A percentile compares a stretch with the other conserved stretches of the same genome.
phyloP scores from a whole-genome alignment of 1,140 invertebrate genomes.

The Aphaenogaster floridana region DNA sequence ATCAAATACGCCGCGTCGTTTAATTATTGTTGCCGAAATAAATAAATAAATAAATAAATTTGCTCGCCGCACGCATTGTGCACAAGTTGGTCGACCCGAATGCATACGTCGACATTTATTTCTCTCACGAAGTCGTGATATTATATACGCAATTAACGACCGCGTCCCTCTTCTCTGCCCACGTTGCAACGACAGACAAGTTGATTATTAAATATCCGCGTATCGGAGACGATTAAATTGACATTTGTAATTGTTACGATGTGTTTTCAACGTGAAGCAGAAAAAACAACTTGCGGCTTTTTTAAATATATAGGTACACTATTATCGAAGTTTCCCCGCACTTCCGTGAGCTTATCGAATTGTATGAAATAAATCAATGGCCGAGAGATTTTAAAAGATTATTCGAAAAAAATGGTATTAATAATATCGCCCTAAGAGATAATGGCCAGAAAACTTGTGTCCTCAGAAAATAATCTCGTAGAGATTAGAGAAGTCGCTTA shows the following conservation, averaged over 20 bases:
- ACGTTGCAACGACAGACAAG: conserved; percentile 36
- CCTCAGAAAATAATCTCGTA: conserved; percentile 76
- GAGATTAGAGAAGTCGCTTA: conserved; percentile 76
- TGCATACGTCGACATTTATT: conserved; percentile 45
- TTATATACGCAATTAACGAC: conserved; percentile 56
- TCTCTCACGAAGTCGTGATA: conserved; percentile 54
- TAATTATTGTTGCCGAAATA: conserved; percentile 56
- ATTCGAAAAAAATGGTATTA: conserved; percentile 57
- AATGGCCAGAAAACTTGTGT: conserved; percentile 74
- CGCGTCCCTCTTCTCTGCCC: conserved; percentile 29
- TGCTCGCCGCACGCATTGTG: conserved; percentile 10
- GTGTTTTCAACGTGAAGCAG: background rate
- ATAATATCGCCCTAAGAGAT: conserved; percentile 63
- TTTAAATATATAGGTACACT: background rate
- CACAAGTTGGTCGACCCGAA: conserved; percentile 13
- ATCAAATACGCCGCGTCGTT: conserved; percentile 20
- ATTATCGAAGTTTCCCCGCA: background rate
- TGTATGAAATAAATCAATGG: background rate
- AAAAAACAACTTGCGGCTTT: conserved; percentile 29
- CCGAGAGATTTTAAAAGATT: conserved; percentile 42
- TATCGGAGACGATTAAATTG: conserved; percentile 49
- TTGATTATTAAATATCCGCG: conserved; percentile 53
- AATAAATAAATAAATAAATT: conserved; percentile 53
- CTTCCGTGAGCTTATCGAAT: background rate
- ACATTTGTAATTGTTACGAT: conserved; percentile 41